Evolutionary conservation across 1,140 invertebrate genomes (phyloP), one percentile per base, ranked within the genome.

Genomic region (Drosophila burlai): DNA sequence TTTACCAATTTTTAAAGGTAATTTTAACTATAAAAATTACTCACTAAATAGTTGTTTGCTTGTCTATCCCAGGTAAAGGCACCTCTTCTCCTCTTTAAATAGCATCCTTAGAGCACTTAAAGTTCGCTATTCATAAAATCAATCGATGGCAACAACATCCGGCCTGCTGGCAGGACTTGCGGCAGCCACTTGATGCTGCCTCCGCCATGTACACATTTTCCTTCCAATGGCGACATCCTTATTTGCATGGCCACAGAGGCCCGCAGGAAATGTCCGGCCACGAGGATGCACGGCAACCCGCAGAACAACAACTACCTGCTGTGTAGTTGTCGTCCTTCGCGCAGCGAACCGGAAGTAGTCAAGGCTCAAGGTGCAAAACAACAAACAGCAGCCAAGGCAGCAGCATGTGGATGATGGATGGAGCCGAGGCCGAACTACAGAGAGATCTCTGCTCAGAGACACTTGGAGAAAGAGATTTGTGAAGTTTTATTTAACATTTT

Each of bases 331-430:
- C 83, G 83, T 87, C 84, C 83, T 87, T 87, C 83, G 84, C 84
- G 76, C 80, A 79, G 38, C 58, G 80, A 87, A 87, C 83, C 83
- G 83, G 83, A 87, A 87, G 84, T 87, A 83, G 83, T 78, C 83
- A 87, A 89, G 83, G 83, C 83, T 90, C 83, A 90, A 90, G 83
- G 83, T 87, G 83, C 83, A 89, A 87, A 76, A 73, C 81, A 87
- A 80, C 64, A 61, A 64, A 52, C 60, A 66, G 63, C 63, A 54
- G 71, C 52, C 36, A 34, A 34, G 15, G 36, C 68, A 71, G 68
- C 47, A 66, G 73, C 83, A 85, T 85, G 83, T 87, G 83, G 75
- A 80, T 87, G 80, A 83, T 87, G 83, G 49, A 76, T 80, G 74
- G 55, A 77, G 63, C 38, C 34, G 34, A 24, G 6, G 15, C 18